Evolutionary conservation across 2,113 vertebrate species (phyloP), one percentile per base, ranked within the genome.

Genomic region (Agapornis roseicollis): DNA sequence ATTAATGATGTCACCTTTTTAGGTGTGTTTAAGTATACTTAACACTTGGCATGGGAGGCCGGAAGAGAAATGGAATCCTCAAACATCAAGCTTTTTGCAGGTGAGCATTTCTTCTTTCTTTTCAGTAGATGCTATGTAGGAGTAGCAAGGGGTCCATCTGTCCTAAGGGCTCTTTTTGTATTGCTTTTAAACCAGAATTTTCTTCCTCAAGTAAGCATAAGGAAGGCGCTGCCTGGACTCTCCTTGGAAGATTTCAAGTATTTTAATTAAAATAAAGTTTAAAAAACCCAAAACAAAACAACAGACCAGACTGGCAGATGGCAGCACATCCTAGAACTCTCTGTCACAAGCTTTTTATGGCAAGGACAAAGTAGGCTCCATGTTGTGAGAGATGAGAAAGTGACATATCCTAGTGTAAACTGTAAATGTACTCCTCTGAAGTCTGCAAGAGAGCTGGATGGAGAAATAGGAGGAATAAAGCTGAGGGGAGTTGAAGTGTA

Each of bases 11-110:
- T 95, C 65, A 47, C 37, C 33, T 41, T 74, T 91, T 86, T 94
- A 99, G 99, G 99, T 99, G 88, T 99, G 99, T 98, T 99, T 99
- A 99, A 99, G 99, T 96, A 99, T 99, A 96, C 98, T 99, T 69
- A 99, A 99, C 97, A 99, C 99, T 0, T 99, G 99, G 99, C 99
- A 99, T 41, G 99, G 99, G 71, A 98, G 99, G 97, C 99, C 99
- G 35, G 99, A 99, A 98, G 99, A 99, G 96, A 99, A 99, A 61
- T 99, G 99, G 99, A 99, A 99, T 98, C 99, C 99, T 11, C 99
- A 99, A 91, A 99, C 99, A 87, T 99, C 99, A 94, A 99, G 99
- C 97, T 99, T 99, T 98, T 98, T 99, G 98, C 99, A 99, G 98
- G 99, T 99, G 96, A 98, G 98, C 78, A 73, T 85, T 89, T 93